These are phyloP conservation scores for Serrognathus titanus DNA, from an alignment of 2,888 invertebrate species.

Conservation along the genomic window DNA sequence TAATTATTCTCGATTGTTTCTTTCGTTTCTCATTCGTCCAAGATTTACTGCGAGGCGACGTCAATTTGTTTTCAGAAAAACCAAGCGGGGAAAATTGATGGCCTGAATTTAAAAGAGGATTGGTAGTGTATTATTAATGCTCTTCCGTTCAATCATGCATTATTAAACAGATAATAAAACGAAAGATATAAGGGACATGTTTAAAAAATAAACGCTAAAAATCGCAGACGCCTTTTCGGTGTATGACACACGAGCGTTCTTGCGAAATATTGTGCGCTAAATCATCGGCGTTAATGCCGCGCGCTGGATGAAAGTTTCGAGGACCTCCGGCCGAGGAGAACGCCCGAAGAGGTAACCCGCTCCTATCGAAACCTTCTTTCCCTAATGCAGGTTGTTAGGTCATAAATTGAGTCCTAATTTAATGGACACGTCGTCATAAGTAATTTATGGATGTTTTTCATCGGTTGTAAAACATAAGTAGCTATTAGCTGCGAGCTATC, in stretches of 20 bases:
- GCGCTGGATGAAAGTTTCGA: slow-evolving; percentile 7
- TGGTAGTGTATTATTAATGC: slow-evolving; percentile 1
- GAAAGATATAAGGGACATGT: slow-evolving; percentile 24
- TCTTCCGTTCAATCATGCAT: slow-evolving; percentile 12
- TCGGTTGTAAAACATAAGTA: slow-evolving; percentile 46
- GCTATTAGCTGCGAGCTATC: slow-evolving; percentile 39
- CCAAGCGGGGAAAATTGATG: too few relatives aligned
- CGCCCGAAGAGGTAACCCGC: not conserved
- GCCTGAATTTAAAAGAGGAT: too few relatives aligned
- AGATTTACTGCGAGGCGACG: too few relatives aligned
- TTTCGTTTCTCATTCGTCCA: too few relatives aligned
- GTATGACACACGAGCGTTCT: slow-evolving; percentile 22
- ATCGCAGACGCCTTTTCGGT: slow-evolving; percentile 19
- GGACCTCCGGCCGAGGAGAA: not conserved
- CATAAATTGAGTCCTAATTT: slow-evolving; percentile 45
- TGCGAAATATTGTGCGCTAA: slow-evolving; percentile 27
- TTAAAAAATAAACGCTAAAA: slow-evolving; percentile 17
- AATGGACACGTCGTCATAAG: slow-evolving; percentile 43
- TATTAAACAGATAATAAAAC: slow-evolving; percentile 28
- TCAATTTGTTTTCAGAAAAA: too few relatives aligned
- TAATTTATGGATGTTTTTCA: slow-evolving; percentile 43
- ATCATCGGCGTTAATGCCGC: slow-evolving; percentile 24
- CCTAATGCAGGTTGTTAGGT: slow-evolving; percentile 37
- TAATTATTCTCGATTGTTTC: too few relatives aligned
- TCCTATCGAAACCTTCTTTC: slow-evolving; percentile 33